Evolutionary conservation across 2,113 vertebrate species (phyloP).

Genomic region (Tylochromis polylepis): DNA sequence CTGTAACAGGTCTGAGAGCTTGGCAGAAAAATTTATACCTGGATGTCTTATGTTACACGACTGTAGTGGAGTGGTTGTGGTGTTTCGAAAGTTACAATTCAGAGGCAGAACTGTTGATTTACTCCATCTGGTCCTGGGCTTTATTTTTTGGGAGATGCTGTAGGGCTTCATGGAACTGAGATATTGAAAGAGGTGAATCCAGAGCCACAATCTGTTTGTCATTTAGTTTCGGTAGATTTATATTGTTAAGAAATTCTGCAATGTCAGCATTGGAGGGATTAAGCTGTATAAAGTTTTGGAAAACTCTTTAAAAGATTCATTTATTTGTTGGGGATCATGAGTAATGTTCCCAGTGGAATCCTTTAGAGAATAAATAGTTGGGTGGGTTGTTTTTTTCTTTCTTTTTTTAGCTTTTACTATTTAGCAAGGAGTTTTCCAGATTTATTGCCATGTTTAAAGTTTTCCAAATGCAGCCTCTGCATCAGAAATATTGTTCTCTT

Average conservation of each 20-base stretch:
- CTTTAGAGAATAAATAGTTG: background rate
- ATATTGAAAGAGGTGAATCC: background rate
- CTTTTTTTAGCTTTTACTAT: background rate
- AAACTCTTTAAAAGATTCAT: background rate
- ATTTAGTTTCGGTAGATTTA: background rate
- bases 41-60: background rate
- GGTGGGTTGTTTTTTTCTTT: background rate
- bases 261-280: background rate
- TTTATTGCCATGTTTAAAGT: background rate
- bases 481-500: background rate
- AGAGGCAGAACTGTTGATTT: background rate
- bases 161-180: background rate
- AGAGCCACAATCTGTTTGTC: background rate
- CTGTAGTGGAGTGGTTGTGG: background rate
- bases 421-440: background rate
- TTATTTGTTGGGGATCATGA: background rate
- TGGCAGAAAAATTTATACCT: background rate
- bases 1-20: too few species aligned
- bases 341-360: background rate
- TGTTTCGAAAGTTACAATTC: fast-evolving
- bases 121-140: background rate
- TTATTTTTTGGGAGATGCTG: background rate
- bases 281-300: background rate
- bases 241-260: background rate
- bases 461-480: background rate